Evolutionary conservation across 1,140 invertebrate species (phyloP).

Genomic region (Megalonaias nervosa): DNA sequence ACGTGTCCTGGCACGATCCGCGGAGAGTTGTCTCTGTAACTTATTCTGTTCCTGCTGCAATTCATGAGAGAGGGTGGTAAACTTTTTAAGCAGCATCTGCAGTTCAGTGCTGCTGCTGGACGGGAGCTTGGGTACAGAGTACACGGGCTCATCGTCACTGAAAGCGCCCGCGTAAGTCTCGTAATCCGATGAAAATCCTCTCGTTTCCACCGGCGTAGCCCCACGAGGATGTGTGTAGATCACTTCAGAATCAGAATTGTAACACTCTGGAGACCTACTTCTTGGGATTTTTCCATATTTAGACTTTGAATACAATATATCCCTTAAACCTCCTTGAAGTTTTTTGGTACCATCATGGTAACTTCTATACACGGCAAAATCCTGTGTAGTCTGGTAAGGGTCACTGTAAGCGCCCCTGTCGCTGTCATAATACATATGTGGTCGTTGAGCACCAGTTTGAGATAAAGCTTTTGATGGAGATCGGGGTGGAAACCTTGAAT

Average conservation of each 20-base stretch:
- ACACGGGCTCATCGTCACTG: slow-evolving; percentile 65
- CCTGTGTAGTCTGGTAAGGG: slow-evolving; percentile 16
- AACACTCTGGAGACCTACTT: slow-evolving; percentile 68
- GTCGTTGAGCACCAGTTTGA: slow-evolving; percentile 16
- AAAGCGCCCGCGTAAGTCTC: slow-evolving; percentile 64
- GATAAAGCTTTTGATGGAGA: slow-evolving; percentile 38
- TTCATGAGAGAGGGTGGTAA: slow-evolving; percentile 72
- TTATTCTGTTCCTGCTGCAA: slow-evolving; percentile 69
- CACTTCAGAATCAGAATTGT: slow-evolving; percentile 87
- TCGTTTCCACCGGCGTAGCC: slow-evolving; percentile 73
- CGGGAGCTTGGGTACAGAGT: slow-evolving; percentile 59
- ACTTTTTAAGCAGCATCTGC: slow-evolving; percentile 81
- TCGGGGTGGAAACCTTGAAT: slow-evolving; percentile 18
- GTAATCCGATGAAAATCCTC: slow-evolving; percentile 63
- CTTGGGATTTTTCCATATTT: slow-evolving; percentile 54
- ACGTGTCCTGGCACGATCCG: slow-evolving; percentile 1
- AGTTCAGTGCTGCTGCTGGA: slow-evolving; percentile 64
- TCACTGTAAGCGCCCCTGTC: slow-evolving; percentile 32
- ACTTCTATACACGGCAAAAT: slow-evolving; percentile 17
- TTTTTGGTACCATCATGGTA: slow-evolving; percentile 46
- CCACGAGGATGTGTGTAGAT: slow-evolving; percentile 56
- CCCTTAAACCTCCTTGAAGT: slow-evolving; percentile 60
- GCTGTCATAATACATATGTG: slow-evolving; percentile 13
- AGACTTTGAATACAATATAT: slow-evolving; percentile 63
- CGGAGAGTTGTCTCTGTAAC: slow-evolving; percentile 68